A percentile compares a stretch with the other conserved stretches of the same genome.
phyloP scores from a whole-genome alignment of 2,113 vertebrate species.

The Chloropsis hardwickii region DNA sequence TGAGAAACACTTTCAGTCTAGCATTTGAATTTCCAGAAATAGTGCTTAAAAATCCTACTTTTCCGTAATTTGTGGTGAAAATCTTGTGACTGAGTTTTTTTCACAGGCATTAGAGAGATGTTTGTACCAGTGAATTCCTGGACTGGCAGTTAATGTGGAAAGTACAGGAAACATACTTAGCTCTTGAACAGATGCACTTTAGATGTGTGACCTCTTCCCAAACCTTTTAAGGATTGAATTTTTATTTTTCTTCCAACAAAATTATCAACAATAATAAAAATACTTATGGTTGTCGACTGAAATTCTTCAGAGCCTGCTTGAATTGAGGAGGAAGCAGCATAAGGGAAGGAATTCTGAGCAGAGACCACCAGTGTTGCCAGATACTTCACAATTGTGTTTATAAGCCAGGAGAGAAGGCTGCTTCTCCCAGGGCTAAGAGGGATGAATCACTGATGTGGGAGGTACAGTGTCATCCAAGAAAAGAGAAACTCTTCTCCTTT shows the following conservation, averaged over 20 bases:
- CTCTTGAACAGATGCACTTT: not conserved
- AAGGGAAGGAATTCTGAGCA: not conserved
- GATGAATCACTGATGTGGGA: not conserved
- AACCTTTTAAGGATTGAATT: not conserved
- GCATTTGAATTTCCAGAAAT: not conserved
- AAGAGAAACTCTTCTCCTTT: not conserved
- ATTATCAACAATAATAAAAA: not conserved
- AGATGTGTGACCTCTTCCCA: not conserved
- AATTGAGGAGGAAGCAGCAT: not conserved
- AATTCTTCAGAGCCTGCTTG: not conserved
- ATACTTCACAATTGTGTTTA: not conserved
- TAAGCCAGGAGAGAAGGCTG: not conserved
- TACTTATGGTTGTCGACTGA: not conserved
- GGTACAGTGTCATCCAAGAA: not conserved
- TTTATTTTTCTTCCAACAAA: accelerated
- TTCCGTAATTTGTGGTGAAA: not conserved
- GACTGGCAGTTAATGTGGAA: not conserved
- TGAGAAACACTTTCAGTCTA: not conserved
- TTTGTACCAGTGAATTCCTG: not conserved
- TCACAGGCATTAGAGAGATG: not conserved
- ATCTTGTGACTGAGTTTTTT: not conserved
- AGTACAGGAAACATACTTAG: not conserved
- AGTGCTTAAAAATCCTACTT: not conserved
- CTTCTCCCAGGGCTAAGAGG: not conserved
- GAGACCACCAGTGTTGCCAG: not conserved